Evolutionary conservation across 1,140 invertebrate genomes (phyloP), one percentile per base, ranked within the genome.

Genomic region (Drosophila prosaltans): DNA sequence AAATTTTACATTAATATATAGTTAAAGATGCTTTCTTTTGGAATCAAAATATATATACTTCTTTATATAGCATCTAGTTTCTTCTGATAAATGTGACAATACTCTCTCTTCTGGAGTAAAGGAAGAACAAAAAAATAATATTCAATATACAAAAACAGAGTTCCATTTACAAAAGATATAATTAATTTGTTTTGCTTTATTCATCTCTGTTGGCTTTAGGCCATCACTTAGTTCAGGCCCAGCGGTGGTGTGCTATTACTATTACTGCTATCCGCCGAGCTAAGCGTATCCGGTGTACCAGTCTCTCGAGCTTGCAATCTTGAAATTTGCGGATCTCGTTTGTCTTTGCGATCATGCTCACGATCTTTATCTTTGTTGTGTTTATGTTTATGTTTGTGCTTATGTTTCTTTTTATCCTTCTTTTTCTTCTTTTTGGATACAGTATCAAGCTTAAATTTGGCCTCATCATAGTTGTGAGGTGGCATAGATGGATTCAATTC

Each of bases 331-430:
- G 94, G 93, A 72, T 93, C 93, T 11, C 92, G 68, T 26, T 82
- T 74, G 8, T 85, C 92, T 63, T 94, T 94, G 3, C 93, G 92
- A 26, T 51, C 45, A 11, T 51, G 45, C 21, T 93, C 92, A 28
- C 80, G 80, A 36, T 89, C 90, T 41, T 91, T 90, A n/a, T 63
- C 41, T 72, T 95, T 86, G 80, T 95, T 95, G 91, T 96, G 96
- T 74, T 95, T 95, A 76, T 96, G 95, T 74, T 96, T 96, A 78
- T 96, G 94, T 80, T 95, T 96, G 74, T 96, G 95, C 88, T 96
- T 96, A 76, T 96, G 95, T 82, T 96, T 96, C 92, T 97, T 96
- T 83, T 97, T 97, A 62, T 97, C 95, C 81, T 97, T 96, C 81
- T 97, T 96, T 92, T 96, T 96, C 82, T 96, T 96, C 90, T 97